A percentile compares a stretch with the other conserved stretches of the same genome.
These are phyloP conservation scores for Cebus imitator DNA, from an alignment of 2,113 vertebrate genomes.

Conservation along the genomic window DNA sequence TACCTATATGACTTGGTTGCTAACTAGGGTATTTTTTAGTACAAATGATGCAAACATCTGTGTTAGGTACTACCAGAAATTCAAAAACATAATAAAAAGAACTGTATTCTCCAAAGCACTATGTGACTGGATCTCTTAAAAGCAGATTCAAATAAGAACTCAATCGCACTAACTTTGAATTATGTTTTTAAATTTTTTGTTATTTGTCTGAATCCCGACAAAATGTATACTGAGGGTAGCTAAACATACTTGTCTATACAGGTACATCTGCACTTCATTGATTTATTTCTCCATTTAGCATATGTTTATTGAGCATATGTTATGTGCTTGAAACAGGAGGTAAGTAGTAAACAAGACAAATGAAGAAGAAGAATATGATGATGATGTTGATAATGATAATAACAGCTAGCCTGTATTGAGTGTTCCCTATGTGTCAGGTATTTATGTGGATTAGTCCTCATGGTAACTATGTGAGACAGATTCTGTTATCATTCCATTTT, in stretches of 20 bases:
- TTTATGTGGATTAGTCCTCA: not conserved
- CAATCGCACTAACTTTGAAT: not conserved
- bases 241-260: not conserved
- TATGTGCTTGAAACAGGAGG: not conserved
- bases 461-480: not conserved
- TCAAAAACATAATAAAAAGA: not conserved
- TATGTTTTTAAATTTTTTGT: not conserved
- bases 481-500: not conserved
- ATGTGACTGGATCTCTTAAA: not conserved
- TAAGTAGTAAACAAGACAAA: not conserved
- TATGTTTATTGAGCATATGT: not conserved
- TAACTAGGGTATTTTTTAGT: not conserved
- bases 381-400: not conserved
- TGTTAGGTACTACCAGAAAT: not conserved
- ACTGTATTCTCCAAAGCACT: not conserved
- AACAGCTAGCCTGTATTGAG: not conserved
- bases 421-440: not conserved
- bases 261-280: not conserved
- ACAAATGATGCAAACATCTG: not conserved
- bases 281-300: not conserved
- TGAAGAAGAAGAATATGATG: not conserved
- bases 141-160: constrained; percentile 16
- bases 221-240: not conserved
- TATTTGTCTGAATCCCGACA: not conserved
- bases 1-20: not conserved